Evolutionary conservation across 2,888 invertebrate species (phyloP).

Genomic region (Eristalinus sepulchralis): DNA sequence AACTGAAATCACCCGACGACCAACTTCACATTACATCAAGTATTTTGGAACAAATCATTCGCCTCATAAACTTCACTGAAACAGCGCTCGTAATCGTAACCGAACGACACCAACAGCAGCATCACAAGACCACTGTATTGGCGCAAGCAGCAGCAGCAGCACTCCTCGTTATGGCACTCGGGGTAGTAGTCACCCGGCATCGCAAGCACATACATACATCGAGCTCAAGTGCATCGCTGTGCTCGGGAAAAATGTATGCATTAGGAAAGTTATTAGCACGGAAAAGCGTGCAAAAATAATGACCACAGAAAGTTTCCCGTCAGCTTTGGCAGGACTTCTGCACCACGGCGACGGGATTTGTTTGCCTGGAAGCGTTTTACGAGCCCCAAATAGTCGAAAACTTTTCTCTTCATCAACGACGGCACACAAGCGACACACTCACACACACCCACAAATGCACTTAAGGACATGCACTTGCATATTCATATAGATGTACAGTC

Average conservation of each 20-base stretch:
- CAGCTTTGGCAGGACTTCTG: constrained; percentile 16
- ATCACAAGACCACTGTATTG: constrained; percentile 7
- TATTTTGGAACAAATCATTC: constrained; percentile 67
- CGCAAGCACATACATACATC: neutral
- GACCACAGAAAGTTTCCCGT: constrained; percentile 65
- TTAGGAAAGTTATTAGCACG: constrained; percentile 69
- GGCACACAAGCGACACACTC: neutral
- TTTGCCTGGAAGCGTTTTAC: constrained; percentile 59
- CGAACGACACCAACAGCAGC: constrained; percentile 23
- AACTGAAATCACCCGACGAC: neutral
- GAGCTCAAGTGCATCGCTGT: constrained; percentile 38
- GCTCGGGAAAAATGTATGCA: constrained; percentile 54
- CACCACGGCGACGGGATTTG: neutral
- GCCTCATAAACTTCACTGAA: constrained; percentile 68
- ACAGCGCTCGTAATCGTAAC: constrained; percentile 65
- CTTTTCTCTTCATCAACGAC: constrained; percentile 50
- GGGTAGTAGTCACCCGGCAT: neutral
- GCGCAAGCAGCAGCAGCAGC: neutral
- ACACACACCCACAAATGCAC: neutral
- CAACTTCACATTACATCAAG: constrained; percentile 62
- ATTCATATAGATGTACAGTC: too few relatives aligned
- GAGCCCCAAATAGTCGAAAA: constrained; percentile 48
- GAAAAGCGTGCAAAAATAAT: constrained; percentile 68
- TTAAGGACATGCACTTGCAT: constrained; percentile 7
- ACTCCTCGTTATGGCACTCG: constrained; percentile 11